Conservation (phyloP, 1,140 invertebrate species). For the Saxidomus purpurata region DNA sequence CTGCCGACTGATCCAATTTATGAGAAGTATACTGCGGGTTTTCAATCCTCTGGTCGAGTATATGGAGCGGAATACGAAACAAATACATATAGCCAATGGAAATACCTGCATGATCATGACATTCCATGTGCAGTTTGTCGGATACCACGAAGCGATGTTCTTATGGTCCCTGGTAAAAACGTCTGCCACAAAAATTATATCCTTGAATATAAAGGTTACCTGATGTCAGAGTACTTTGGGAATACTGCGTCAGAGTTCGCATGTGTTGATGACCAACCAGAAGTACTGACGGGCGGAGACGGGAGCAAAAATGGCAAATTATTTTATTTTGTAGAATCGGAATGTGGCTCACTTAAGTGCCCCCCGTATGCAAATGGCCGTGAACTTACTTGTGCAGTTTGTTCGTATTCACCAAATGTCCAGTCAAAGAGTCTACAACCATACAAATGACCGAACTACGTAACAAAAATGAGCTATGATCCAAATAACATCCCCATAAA, state of each 20-base stretch:
- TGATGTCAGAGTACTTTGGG: constrained; percentile 40
- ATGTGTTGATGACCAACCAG: constrained; percentile 68
- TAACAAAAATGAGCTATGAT: too few species aligned
- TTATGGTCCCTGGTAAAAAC: constrained; percentile 83
- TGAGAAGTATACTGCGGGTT: not conserved
- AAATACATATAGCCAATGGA: constrained; percentile 72
- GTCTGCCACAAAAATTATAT: constrained; percentile 85
- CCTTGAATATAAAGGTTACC: constrained; percentile 68
- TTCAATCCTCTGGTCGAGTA: not conserved
- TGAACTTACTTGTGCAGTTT: constrained; percentile 73
- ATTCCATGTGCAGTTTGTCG: constrained; percentile 70
- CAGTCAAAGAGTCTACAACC: too few species aligned
- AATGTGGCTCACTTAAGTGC: constrained; percentile 68
- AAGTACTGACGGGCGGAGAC: constrained; percentile 15
- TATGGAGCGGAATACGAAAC: constrained; percentile 71
- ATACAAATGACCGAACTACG: too few species aligned
- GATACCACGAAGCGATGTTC: constrained; percentile 7
- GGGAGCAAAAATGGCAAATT: constrained; percentile 53
- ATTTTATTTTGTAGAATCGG: constrained; percentile 63
- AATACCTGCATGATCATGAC: constrained; percentile 18
- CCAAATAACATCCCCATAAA: too few species aligned
- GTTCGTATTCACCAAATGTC: constrained; percentile 51
- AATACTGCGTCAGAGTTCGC: constrained; percentile 50
- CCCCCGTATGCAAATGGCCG: constrained; percentile 60
- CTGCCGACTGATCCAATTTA: constrained; percentile 49